Conservation (phyloP, 2,888 invertebrate genomes). For the Polydrusus tereticollis region DNA sequence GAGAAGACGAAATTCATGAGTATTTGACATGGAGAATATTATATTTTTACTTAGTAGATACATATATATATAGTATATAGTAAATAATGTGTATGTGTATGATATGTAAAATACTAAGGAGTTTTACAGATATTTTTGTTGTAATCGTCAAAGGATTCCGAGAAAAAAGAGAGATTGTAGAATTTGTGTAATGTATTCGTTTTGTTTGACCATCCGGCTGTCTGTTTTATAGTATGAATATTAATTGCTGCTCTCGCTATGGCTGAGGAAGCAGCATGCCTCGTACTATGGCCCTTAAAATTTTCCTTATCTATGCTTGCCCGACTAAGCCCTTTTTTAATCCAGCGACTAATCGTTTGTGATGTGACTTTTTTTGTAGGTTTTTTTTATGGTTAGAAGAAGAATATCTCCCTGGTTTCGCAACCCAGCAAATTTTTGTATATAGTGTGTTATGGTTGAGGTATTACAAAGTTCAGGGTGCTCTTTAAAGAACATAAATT, state of each 20-base stretch:
- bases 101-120: too few relatives aligned
- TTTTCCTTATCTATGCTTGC: conserved; percentile 1
- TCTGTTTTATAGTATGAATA: conserved; percentile 11
- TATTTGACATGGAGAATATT: too few relatives aligned
- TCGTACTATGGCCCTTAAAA: not conserved
- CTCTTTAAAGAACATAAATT: too few relatives aligned
- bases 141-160: conserved; percentile 2
- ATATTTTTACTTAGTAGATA: too few relatives aligned
- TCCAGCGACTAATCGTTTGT: not conserved
- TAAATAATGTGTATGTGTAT: too few relatives aligned
- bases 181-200: conserved; percentile 16
- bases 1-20: too few relatives aligned
- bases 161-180: not conserved
- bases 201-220: conserved; percentile 15
- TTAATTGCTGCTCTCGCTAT: not conserved
- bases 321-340: too few relatives aligned
- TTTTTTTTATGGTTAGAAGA: conserved; percentile 10
- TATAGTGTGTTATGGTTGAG: conserved; percentile 1
- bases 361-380: not conserved
- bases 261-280: conserved; percentile 14
- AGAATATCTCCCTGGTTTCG: conserved; percentile 1
- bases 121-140: not conserved
- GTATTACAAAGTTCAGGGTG: not conserved
- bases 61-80: too few relatives aligned
- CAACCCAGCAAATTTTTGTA: not conserved